phyloP scores from a whole-genome alignment of 2,113 vertebrate genomes.

The Notothenia coriiceps region DNA sequence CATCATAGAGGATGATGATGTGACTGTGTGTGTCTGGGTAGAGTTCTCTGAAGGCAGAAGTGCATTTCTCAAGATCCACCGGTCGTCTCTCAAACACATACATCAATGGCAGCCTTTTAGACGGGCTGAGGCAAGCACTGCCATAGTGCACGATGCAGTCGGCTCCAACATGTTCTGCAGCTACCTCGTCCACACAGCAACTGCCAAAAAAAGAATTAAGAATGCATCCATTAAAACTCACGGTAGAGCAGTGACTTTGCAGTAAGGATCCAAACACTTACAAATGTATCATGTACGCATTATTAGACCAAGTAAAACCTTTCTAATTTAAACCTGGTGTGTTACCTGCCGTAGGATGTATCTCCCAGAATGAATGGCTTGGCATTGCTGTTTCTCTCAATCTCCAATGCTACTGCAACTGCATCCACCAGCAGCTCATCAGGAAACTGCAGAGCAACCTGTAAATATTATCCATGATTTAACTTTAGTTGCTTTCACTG shows the following conservation, averaged over 20 bases:
- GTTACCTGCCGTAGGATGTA: slow-evolving; percentile 95
- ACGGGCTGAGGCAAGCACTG: slow-evolving; percentile 91
- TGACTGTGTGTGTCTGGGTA: slow-evolving; percentile 82
- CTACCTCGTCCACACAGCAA: slow-evolving; percentile 96
- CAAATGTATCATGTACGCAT: no score
- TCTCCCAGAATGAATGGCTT: slow-evolving; percentile 91
- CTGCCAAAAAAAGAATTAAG: slow-evolving; percentile 73
- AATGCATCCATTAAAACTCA: background rate
- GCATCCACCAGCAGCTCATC: slow-evolving; percentile 90
- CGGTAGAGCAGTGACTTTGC: background rate
- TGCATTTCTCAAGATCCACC: slow-evolving; percentile 84
- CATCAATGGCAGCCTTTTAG: slow-evolving; percentile 85
- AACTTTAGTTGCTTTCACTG: background rate
- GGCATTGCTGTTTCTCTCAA: slow-evolving; percentile 84
- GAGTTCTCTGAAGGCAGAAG: slow-evolving; percentile 84
- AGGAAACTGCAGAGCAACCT: slow-evolving; percentile 97
- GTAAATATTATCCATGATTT: slow-evolving; percentile 1
- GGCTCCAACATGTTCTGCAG: slow-evolving; percentile 90
- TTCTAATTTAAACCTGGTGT: background rate
- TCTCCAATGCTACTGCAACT: slow-evolving; percentile 78
- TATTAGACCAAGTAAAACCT: background rate
- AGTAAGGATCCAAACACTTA: background rate
- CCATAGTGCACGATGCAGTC: slow-evolving; percentile 93
- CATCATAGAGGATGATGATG: slow-evolving; percentile 89
- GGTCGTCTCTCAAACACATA: slow-evolving; percentile 88